Evolutionary conservation across 2,113 vertebrate species (phyloP).

Genomic region (Paratilapia polleni): DNA sequence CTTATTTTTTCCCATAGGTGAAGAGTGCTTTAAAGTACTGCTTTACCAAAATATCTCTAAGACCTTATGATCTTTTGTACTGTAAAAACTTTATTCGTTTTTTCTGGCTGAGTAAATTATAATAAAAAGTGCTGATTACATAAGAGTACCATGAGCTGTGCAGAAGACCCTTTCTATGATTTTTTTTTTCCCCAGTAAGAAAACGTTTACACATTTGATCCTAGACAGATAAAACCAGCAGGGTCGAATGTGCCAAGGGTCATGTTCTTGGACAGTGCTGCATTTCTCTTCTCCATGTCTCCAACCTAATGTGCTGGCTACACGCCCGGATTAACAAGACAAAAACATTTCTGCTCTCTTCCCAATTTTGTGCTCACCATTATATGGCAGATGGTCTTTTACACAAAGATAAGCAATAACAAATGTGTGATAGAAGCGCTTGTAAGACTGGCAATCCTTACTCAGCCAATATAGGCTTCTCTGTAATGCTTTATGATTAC

Average conservation of each 20-base stretch:
- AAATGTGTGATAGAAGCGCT: conserved; percentile 1
- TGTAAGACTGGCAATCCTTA: not conserved
- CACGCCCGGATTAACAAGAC: conserved; percentile 61
- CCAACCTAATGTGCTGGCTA: conserved; percentile 65
- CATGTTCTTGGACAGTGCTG: conserved; percentile 52
- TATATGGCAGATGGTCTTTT: conserved; percentile 14
- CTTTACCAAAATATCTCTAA: not conserved
- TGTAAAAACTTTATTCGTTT: not conserved
- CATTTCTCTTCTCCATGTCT: conserved; percentile 66
- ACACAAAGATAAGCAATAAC: not conserved
- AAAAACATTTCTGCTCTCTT: conserved; percentile 59
- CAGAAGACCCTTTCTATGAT: not conserved
- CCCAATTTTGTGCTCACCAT: conserved; percentile 14
- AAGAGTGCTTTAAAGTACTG: not conserved
- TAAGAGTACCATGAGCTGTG: not conserved
- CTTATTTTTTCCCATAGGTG: not conserved
- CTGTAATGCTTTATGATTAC: conserved; percentile 50
- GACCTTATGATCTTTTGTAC: not conserved
- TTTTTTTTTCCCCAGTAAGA: not conserved
- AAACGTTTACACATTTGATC: conserved; percentile 48
- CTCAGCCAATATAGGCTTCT: conserved; percentile 22
- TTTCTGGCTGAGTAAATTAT: not conserved
- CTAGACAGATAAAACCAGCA: conserved; percentile 43
- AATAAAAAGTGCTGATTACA: conserved; percentile 9
- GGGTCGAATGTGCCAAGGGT: conserved; percentile 39